Evolutionary conservation across 2,797 vertebrate genomes (phyloP), one percentile per base, ranked within the genome.

Genomic region (Brachyalestes nurse): DNA sequence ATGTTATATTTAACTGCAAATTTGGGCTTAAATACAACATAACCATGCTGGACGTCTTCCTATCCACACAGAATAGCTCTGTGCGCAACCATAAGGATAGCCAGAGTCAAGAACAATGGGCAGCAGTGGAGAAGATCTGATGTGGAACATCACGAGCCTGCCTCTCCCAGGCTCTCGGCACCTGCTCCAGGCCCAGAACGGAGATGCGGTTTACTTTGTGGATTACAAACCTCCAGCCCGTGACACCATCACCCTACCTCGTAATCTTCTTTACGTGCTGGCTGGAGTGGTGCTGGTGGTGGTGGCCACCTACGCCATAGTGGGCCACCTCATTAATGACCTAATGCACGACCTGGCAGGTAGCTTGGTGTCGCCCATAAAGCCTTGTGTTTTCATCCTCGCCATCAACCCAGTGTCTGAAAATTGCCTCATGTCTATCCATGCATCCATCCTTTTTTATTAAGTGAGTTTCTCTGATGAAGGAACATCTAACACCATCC

Each of bases 261-360:
- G 89, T 64, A 90, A 93, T 0, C 89, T 93, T 10, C 77, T 97
- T 10, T 98, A 97, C 75, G 87, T 96, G 84, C 74, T 96, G 71
- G 92, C 94, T 70, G 96, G 95, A 0, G 90, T 90, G 0, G 67
- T 93, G 1, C 83, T 98, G 82, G 95, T 98, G 67, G 70, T 97
- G 74, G 84, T 91, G 4, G 95, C 95, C 70, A 96, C 96, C 0
- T 98, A 97, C 0, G 96, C 96, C 88, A 96, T 97, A 2, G 96
- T 97, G n/a, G 96, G 97, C 7, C 97, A 98, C 88, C 95, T 98
- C 81, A 96, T 98, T 86, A 95, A 95, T 81, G 97, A 98, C 89
- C 93, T 98, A 51, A 85, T 94, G 73, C 96, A 97, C 16, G 96
- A 97, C 89, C 90, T 98, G 0, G 94, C 96, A 0, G 97, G 97